Evolutionary conservation across 2,113 vertebrate species (phyloP).

Genomic region (Apus apus): DNA sequence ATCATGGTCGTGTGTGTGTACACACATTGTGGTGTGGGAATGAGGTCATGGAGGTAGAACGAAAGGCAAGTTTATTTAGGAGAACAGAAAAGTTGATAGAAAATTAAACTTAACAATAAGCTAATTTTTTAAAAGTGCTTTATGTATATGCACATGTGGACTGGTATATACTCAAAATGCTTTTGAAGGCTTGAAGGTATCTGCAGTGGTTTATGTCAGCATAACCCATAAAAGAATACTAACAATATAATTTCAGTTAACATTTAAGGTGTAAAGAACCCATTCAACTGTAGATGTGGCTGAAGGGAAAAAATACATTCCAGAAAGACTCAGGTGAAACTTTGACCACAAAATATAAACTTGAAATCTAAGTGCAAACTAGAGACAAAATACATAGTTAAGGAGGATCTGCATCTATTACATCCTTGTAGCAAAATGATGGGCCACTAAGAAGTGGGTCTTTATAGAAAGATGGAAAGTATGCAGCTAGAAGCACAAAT

Average conservation of each 20-base stretch:
- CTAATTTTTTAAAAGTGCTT: not conserved
- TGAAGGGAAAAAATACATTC: not conserved
- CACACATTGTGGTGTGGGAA: not conserved
- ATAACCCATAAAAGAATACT: not conserved
- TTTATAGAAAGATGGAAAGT: not conserved
- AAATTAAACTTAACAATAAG: not conserved
- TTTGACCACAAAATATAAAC: not conserved
- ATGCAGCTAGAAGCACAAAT: not conserved
- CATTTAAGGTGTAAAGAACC: not conserved
- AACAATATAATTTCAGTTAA: not conserved
- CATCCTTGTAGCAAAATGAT: not conserved
- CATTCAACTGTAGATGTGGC: not conserved
- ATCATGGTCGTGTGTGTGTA: not conserved
- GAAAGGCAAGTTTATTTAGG: not conserved
- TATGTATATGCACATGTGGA: not conserved
- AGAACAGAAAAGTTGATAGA: not conserved
- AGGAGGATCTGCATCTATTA: not conserved
- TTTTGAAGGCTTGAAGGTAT: not conserved
- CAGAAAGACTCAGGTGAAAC: not conserved
- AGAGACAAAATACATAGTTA: not conserved
- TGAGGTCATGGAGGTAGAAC: not conserved
- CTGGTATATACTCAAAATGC: not conserved
- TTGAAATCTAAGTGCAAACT: not conserved
- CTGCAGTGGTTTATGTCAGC: not conserved
- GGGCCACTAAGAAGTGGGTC: not conserved